Conservation (phyloP, 1,140 invertebrate species). For the Stenopsyche tienmushanensis region DNA sequence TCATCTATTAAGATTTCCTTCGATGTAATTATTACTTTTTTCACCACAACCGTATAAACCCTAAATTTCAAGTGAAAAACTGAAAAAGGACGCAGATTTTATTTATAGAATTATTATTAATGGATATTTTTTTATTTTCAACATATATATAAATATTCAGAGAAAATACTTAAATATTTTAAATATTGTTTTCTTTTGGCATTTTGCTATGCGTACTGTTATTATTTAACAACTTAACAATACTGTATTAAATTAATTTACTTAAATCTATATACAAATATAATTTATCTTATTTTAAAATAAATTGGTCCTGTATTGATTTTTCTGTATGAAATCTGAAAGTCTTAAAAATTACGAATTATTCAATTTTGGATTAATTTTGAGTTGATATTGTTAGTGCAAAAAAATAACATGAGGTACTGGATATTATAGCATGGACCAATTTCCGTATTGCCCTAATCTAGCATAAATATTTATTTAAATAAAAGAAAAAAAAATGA, state of each 20-base stretch:
- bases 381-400: no score
- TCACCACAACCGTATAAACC: slow-evolving; percentile 16
- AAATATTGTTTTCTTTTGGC: slow-evolving; percentile 30
- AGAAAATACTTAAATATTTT: slow-evolving; percentile 26
- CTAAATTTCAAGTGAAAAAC: slow-evolving; percentile 8
- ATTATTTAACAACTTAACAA: slow-evolving; percentile 25
- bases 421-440: no score
- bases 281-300: no score
- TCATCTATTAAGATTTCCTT: neutral
- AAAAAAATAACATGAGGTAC: no score
- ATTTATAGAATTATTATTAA: neutral
- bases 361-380: no score
- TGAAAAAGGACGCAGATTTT: neutral
- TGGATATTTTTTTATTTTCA: neutral
- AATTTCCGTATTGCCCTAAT: no score
- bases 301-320: no score
- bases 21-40: neutral
- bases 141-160: slow-evolving; percentile 11
- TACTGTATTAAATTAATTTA: slow-evolving; percentile 4
- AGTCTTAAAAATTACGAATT: no score
- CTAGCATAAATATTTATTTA: no score
- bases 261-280: slow-evolving; percentile 21
- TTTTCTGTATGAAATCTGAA: no score
- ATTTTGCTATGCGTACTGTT: slow-evolving; percentile 34
- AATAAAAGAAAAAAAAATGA: no score